Base-by-base conservation (phyloP, 2,113 vertebrate genomes). In the pig (Sus scrofa) region DNA sequence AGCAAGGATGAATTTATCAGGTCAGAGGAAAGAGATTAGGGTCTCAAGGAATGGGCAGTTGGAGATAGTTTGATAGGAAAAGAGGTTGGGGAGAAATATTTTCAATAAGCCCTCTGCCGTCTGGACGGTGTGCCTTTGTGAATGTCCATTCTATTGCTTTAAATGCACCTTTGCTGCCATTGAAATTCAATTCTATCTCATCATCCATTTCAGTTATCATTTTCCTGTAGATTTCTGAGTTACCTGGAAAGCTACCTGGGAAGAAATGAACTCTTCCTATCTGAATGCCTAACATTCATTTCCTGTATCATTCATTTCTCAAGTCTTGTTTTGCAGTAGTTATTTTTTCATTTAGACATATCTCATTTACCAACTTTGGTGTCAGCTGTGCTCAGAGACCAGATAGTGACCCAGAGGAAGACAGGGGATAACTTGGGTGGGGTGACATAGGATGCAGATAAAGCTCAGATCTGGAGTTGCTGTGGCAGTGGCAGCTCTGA, bases 1-100 rank as follows among this genome's bases (percentile, higher is more conserved):
- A 67, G 60, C 77, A 54, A 88, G 77, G 94, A 96, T 97, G 95
- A 92, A 75, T 88, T 96, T 96, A 96, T 98, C 96, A 93, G 93
- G 97, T 96, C 77, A 12, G 39, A 62, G 34, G 37, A 88, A 83
- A 86, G 88, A 90, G 94, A 95, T 91, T 75, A 94, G 74, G 92
- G 86, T 83, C 91, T 44, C 62, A 54, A 97, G 95, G 70, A 95
- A 93, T 13, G 62, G 32, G 93, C 93, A 90, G 71, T 58, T 86
- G 73, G 65, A 74, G n/a, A 70, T 81, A 11, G n/a, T 86, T 79
- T 86, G 92, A 97, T 92, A 91, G 89, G 83, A 78, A 95, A 93
- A 63, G 50, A 52, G 71, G 13, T 24, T 56, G 2, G 22, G 70
- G 63, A 39, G 83, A 86, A 52, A 50, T 88, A 50, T 83, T 91